Percentiles rank a stretch among this genome's conserved stretches.
These are phyloP conservation scores for Oscheius myriophilus DNA, from an alignment of 2,888 invertebrate genomes.

Conservation along the genomic window DNA sequence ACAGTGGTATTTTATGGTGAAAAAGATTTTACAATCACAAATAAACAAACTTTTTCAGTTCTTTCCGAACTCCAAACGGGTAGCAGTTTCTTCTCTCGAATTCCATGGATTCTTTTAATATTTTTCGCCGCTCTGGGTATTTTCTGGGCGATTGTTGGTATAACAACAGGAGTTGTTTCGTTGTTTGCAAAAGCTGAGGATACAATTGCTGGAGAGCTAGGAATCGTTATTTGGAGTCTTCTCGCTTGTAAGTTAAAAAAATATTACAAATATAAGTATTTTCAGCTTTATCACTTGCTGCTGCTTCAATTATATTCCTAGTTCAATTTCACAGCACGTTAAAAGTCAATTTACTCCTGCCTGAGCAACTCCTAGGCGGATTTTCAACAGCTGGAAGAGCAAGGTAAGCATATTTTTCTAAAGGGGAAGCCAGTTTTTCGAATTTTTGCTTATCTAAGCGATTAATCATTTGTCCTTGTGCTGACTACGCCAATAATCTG, in stretches of 20 bases:
- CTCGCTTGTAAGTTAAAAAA: constrained; percentile 10
- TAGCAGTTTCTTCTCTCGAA: constrained; percentile 15
- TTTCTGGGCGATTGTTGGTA: constrained; percentile 20
- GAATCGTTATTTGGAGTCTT: constrained; percentile 16
- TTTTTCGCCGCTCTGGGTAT: constrained; percentile 10
- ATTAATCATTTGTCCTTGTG: constrained; percentile 9
- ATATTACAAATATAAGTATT: background rate
- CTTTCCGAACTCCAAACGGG: constrained; percentile 12
- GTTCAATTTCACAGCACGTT: constrained; percentile 18
- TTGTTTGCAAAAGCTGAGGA: constrained; percentile 5
- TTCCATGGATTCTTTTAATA: constrained; percentile 24
- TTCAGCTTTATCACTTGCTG: constrained; percentile 16
- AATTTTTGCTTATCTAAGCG: background rate
- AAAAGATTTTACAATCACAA: background rate
- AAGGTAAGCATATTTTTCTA: constrained; percentile 4
- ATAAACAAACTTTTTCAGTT: constrained; percentile 14
- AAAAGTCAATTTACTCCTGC: constrained; percentile 18
- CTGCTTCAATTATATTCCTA: constrained; percentile 13
- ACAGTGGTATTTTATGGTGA: constrained; percentile 15
- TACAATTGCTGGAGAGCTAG: constrained; percentile 1
- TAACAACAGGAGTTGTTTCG: constrained; percentile 11
- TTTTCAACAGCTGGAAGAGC: constrained; percentile 19
- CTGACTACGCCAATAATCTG: constrained; percentile 24
- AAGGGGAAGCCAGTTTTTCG: too few species aligned
- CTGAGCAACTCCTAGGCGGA: constrained; percentile 24